A percentile compares a stretch with the other conserved stretches of the same genome.
Evolutionary conservation across 2,113 vertebrate species (phyloP).

Genomic region (Bubo bubo): DNA sequence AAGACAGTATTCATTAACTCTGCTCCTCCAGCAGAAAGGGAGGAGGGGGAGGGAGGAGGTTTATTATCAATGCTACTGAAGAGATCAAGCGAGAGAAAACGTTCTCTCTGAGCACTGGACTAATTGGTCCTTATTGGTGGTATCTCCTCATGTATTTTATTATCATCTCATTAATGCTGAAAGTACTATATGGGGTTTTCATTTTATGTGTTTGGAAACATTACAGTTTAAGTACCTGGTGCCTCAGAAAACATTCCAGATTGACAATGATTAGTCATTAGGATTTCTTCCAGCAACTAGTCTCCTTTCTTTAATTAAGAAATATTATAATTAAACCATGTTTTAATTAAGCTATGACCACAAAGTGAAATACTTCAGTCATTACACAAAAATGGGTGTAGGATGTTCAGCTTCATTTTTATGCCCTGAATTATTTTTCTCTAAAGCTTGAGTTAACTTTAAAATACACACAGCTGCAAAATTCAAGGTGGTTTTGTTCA

Average conservation of each 20-base stretch:
- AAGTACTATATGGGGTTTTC: not conserved
- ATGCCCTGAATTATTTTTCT: not conserved
- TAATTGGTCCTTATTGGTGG: constrained; percentile 24
- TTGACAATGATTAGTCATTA: constrained; percentile 42
- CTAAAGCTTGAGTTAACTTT: not conserved
- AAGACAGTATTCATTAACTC: constrained; percentile 15
- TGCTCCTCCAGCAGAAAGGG: not conserved
- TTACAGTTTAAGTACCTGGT: not conserved
- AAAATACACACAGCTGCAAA: not conserved
- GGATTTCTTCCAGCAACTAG: constrained; percentile 28
- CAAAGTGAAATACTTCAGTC: not conserved
- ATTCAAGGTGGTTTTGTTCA: not conserved
- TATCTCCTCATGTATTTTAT: constrained; percentile 20
- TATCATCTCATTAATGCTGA: constrained; percentile 17
- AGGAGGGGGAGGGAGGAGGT: not conserved
- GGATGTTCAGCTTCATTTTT: not conserved
- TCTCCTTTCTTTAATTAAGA: constrained; percentile 52
- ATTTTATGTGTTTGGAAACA: not conserved
- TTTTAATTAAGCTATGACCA: constrained; percentile 32
- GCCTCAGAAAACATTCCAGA: not conserved
- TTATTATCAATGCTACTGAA: not conserved
- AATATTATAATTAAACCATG: constrained; percentile 1
- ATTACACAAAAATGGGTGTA: not conserved
- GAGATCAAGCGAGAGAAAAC: not conserved
- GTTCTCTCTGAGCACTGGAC: not conserved